Conservation (phyloP, 2,888 invertebrate species). For the Thera obeliscata region DNA sequence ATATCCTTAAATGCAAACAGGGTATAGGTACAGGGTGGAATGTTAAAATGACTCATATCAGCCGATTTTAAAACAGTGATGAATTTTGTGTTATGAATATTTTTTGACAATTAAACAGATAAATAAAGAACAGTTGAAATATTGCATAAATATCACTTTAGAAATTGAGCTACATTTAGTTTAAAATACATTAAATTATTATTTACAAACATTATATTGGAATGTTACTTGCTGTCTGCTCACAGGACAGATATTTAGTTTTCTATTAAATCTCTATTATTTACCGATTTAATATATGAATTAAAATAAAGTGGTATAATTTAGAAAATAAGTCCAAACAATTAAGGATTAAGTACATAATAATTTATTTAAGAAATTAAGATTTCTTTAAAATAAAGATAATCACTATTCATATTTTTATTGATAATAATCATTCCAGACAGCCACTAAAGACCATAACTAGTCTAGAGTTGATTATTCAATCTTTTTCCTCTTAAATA, state of each 20-base stretch:
- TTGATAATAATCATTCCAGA: too few species aligned
- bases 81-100: background rate
- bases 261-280: background rate
- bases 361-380: background rate
- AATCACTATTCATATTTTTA: too few species aligned
- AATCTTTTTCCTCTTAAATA: too few species aligned
- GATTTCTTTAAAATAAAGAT: background rate
- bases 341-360: background rate
- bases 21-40: too few species aligned
- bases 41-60: too few species aligned
- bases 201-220: background rate
- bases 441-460: too few species aligned
- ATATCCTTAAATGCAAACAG: too few species aligned
- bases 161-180: slow-evolving; percentile 1
- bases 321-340: background rate
- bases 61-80: too few species aligned
- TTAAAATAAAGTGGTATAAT: background rate
- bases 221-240: background rate
- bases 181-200: background rate
- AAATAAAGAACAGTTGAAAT: background rate
- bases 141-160: slow-evolving; percentile 1
- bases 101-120: background rate
- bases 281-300: background rate
- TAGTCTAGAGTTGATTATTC: too few species aligned
- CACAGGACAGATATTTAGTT: background rate